phyloP scores from a whole-genome alignment of 2,113 vertebrate genomes.

The Thymallus thymallus region DNA sequence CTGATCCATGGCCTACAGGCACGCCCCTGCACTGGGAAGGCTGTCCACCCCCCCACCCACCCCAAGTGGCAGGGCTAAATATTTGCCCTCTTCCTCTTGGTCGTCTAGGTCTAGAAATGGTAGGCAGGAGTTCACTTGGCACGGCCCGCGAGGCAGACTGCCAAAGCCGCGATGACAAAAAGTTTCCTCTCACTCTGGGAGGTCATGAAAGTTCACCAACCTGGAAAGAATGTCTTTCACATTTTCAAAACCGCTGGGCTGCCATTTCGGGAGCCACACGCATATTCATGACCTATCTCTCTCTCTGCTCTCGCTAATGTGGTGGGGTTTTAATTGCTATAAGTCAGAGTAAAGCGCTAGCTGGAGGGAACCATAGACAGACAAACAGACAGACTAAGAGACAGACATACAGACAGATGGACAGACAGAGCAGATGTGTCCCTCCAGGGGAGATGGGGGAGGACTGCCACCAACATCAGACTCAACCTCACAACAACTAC shows the following conservation, averaged over 20 bases:
- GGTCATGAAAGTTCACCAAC: conserved; percentile 68
- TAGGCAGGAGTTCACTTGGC: conserved; percentile 50
- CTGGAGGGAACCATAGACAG: conserved; percentile 34
- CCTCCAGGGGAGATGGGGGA: conserved; percentile 51
- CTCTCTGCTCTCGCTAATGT: conserved; percentile 37
- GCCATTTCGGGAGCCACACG: too few species aligned
- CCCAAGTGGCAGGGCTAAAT: conserved; percentile 72
- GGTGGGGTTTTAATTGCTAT: conserved; percentile 67
- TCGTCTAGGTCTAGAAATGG: conserved; percentile 71
- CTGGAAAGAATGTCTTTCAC: conserved; percentile 61
- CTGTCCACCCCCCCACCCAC: conserved; percentile 38
- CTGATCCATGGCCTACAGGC: conserved; percentile 57
- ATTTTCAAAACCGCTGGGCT: conserved; percentile 67
- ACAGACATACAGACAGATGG: too few species aligned
- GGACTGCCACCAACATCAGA: conserved; percentile 51
- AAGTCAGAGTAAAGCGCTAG: conserved; percentile 55
- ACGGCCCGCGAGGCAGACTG: conserved; percentile 52
- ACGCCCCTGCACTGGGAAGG: conserved; percentile 41
- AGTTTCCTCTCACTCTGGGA: conserved; percentile 60
- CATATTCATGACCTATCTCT: conserved; percentile 66
- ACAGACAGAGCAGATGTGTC: neutral
- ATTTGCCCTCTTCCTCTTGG: conserved; percentile 71
- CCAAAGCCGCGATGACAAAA: conserved; percentile 57
- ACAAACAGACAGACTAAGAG: too few species aligned
- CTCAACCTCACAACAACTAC: conserved; percentile 46